A percentile compares a stretch with the other conserved stretches of the same genome.
Conservation (phyloP, 2,797 vertebrate genomes). For the Gambusia yucatana region DNA sequence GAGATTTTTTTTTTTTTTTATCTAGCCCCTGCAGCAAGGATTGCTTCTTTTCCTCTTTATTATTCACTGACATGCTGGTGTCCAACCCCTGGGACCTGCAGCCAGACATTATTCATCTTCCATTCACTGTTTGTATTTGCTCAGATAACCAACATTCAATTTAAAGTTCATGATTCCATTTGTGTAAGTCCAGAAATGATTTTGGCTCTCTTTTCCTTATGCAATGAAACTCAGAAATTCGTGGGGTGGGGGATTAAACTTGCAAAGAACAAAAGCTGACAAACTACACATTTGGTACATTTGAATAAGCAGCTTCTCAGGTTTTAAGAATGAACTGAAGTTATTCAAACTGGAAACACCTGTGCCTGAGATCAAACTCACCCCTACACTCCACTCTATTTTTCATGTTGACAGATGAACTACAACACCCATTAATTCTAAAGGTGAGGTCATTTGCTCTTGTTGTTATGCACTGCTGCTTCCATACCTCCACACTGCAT, state of each 20-base stretch:
- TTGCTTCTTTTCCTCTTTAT: slow-evolving; percentile 4
- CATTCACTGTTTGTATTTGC: background rate
- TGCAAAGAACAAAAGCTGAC: background rate
- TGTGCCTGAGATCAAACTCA: slow-evolving; percentile 32
- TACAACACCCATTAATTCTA: slow-evolving; percentile 42
- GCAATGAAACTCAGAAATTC: background rate
- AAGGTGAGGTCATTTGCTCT: slow-evolving; percentile 44
- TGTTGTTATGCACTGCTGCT: slow-evolving; percentile 25
- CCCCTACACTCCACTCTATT: slow-evolving; percentile 13
- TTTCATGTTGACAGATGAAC: slow-evolving; percentile 48
- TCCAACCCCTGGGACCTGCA: background rate
- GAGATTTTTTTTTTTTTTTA: slow-evolving; percentile 3
- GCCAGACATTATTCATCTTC: slow-evolving; percentile 8
- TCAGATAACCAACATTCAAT: slow-evolving; percentile 7
- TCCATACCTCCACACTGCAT: slow-evolving; percentile 13
- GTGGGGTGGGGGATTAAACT: too few relatives aligned
- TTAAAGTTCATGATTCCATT: slow-evolving; percentile 1
- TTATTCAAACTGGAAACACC: slow-evolving; percentile 27
- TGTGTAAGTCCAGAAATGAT: background rate
- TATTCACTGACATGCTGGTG: background rate
- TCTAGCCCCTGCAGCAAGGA: slow-evolving; percentile 4
- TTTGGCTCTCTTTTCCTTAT: background rate
- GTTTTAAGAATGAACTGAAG: slow-evolving; percentile 33
- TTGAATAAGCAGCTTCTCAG: slow-evolving; percentile 22
- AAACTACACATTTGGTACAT: background rate